phyloP scores from a whole-genome alignment of 2,113 vertebrate genomes.

The Centropus unirufus region DNA sequence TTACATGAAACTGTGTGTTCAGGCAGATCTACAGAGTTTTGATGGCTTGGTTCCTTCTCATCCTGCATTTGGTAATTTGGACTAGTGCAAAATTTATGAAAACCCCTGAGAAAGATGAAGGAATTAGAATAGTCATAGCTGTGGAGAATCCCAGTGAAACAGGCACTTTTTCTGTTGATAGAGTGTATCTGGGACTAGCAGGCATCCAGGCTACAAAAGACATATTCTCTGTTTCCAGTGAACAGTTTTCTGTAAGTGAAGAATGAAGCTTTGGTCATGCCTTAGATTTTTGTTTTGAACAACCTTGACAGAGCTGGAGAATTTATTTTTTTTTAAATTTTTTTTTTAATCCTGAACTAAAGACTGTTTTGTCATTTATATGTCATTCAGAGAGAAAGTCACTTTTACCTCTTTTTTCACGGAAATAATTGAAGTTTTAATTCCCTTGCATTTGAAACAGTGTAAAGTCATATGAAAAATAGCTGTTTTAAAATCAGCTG shows the following conservation, averaged over 20 bases:
- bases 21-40: not conserved
- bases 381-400: not conserved
- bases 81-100: not conserved
- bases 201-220: not conserved
- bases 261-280: not conserved
- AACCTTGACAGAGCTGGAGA: not conserved
- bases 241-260: not conserved
- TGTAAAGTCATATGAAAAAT: not conserved
- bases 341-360: not conserved
- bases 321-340: not conserved
- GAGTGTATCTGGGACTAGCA: not conserved
- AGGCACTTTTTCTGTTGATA: not conserved
- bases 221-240: not conserved
- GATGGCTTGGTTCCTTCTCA: not conserved
- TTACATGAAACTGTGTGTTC: not conserved
- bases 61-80: not conserved
- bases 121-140: not conserved
- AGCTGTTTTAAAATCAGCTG: not conserved
- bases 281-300: not conserved
- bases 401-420: not conserved
- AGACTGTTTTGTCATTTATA: not conserved
- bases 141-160: not conserved
- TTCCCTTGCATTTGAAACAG: not conserved
- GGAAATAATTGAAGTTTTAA: not conserved
- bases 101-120: not conserved